Conservation (phyloP, 2,797 vertebrate genomes). For the Diplodus sargus region DNA sequence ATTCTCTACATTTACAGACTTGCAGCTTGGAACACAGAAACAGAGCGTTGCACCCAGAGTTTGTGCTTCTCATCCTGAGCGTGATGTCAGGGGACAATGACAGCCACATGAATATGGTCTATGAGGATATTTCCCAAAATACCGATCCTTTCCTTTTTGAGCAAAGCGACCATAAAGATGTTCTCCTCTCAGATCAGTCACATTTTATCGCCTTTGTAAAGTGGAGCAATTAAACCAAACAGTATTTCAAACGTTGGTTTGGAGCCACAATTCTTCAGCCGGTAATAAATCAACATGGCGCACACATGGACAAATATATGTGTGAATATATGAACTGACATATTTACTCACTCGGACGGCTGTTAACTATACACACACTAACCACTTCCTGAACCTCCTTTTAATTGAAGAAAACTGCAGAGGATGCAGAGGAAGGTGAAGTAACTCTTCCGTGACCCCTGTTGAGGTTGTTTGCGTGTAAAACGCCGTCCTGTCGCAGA, state of each 20-base stretch:
- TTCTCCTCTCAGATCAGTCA: no score
- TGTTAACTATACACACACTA: background rate
- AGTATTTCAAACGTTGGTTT: no score
- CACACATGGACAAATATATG: background rate
- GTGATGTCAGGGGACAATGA: no score
- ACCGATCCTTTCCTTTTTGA: background rate
- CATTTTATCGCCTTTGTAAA: background rate
- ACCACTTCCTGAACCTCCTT: background rate
- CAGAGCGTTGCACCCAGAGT: no score
- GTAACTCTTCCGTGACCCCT: background rate
- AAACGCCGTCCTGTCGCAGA: background rate
- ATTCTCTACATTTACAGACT: no score
- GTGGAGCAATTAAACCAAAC: background rate
- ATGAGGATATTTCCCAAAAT: background rate
- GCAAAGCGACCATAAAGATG: background rate
- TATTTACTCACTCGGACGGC: background rate
- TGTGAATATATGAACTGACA: background rate
- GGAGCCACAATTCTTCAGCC: background rate
- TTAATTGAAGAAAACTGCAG: background rate
- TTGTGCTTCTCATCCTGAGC: no score
- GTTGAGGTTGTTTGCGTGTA: background rate
- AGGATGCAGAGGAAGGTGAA: background rate
- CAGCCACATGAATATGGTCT: no score
- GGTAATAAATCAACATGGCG: background rate
- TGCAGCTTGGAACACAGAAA: no score